Conservation (phyloP, 2,888 invertebrate species). For the Apomyelois bistriatella region DNA sequence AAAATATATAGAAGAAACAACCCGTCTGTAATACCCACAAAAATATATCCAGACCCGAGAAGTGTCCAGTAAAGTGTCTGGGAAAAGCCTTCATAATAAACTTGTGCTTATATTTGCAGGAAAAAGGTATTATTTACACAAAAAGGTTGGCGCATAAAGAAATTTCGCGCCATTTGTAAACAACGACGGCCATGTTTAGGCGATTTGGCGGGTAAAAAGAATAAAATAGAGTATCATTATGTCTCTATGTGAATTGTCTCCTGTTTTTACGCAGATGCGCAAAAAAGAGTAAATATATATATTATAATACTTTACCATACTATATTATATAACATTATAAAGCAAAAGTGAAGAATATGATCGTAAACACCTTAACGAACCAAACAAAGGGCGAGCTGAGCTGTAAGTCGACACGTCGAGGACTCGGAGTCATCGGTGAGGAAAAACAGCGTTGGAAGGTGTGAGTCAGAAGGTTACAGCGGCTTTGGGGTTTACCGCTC, state of each 20-base stretch:
- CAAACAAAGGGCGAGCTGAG: constrained; percentile 1
- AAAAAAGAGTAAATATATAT: too few species aligned
- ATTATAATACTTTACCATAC: too few species aligned
- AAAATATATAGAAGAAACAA: too few species aligned
- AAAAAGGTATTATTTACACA: constrained; percentile 33
- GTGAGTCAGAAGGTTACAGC: not conserved
- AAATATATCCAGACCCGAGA: not conserved
- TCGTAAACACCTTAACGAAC: constrained; percentile 1
- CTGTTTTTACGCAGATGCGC: too few species aligned
- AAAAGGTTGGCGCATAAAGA: constrained; percentile 37
- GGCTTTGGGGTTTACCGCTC: not conserved
- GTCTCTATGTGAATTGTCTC: not conserved
- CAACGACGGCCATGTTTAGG: constrained; percentile 28
- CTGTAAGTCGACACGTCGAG: constrained; percentile 1
- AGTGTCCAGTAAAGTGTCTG: constrained; percentile 1
- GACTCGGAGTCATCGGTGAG: constrained; percentile 1
- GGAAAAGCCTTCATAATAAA: constrained; percentile 5
- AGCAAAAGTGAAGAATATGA: not conserved
- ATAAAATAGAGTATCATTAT: not conserved
- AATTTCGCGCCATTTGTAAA: constrained; percentile 50
- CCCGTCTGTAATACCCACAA: too few species aligned
- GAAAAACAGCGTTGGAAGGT: not conserved
- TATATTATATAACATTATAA: too few species aligned
- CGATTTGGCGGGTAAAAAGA: constrained; percentile 20
- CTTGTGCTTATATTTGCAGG: constrained; percentile 10